Base-by-base conservation (phyloP, 2,113 vertebrate species). In the Cebidichthys violaceus region DNA sequence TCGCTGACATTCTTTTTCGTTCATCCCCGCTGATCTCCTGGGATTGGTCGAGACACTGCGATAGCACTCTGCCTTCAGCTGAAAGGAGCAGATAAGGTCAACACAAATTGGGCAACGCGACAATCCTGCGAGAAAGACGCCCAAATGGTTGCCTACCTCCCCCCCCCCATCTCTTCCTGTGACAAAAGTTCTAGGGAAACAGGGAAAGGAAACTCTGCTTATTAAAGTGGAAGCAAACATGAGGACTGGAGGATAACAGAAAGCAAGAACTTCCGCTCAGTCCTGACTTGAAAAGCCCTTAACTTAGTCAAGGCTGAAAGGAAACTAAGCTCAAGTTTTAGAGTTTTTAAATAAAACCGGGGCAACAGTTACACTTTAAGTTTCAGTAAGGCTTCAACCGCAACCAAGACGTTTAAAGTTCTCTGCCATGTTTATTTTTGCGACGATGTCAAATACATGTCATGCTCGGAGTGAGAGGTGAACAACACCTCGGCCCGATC, bases 21-120 rank as follows among this genome's bases (percentile, higher is more conserved):
- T 78, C 61, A 71, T 84, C 50, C n/a, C 39, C 27, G 24, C 70
- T 86, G 64, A 88, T 73, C 71, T 82, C 67, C 27, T 37, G 70
- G 62, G 60, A 88, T 73, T 85, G 62, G 55, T 45, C 50, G 33
- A 68, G 66, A 82, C 75, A 78, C 77, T 59, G 55, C 0, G 7
- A 80, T 64, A 50, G 29, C 62, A 57, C 50, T 89, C 47, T 82
- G 68, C 81, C 60, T 50, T 81, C 39, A 66, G 70, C 72, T 75
- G 22, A 83, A 69, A 79, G 31, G 50, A 57, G 43, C 79, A 41
- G 71, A 89, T 87, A 59, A 86, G 79, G 84, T 83, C 86, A 89
- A 60, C 73, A 80, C 15, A 74, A 33, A 84, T 69, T 69, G 27
- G 35, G 35, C 17, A 64, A 10, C 35, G 33, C 0, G 22, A 74